Conservation (phyloP, 1,140 invertebrate genomes). For the Aphelinus certus region DNA sequence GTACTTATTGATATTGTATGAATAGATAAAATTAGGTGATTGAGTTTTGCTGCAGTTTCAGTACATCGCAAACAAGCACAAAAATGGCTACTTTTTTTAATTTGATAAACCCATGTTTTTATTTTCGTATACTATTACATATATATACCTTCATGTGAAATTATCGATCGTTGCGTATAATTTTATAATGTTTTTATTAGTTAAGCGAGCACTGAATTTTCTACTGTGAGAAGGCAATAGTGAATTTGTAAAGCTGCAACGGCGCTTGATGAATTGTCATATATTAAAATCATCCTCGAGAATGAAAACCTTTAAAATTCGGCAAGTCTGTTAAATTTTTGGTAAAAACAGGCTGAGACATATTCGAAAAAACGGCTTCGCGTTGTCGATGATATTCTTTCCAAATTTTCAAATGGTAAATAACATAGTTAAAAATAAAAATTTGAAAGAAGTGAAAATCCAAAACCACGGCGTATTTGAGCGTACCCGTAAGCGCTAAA, state of each 20-base stretch:
- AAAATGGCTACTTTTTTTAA: background rate
- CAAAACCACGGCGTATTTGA: slow-evolving; percentile 12
- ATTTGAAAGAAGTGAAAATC: slow-evolving; percentile 20
- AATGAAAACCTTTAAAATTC: slow-evolving; percentile 11
- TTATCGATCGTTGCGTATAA: slow-evolving; percentile 17
- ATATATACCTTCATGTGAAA: background rate
- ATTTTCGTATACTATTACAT: background rate
- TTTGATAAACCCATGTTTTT: too few relatives aligned
- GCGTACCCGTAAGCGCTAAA: slow-evolving; percentile 22
- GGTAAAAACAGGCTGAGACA: background rate
- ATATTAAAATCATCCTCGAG: slow-evolving; percentile 15
- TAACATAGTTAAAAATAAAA: background rate
- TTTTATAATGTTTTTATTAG: slow-evolving; percentile 11
- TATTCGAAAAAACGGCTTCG: slow-evolving; percentile 7
- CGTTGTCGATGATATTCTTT: slow-evolving; percentile 16
- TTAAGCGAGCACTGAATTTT: slow-evolving; percentile 1
- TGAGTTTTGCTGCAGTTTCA: too few relatives aligned
- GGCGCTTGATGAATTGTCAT: background rate
- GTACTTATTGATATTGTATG: too few relatives aligned
- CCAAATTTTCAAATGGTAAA: slow-evolving; percentile 5
- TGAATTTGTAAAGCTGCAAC: background rate
- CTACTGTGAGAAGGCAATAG: background rate
- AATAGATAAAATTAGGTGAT: too few relatives aligned
- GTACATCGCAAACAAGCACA: slow-evolving; percentile 11
- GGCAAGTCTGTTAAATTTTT: slow-evolving; percentile 12